Conservation (phyloP, 2,797 vertebrate genomes). For the Lepilemur septentrionalis region DNA sequence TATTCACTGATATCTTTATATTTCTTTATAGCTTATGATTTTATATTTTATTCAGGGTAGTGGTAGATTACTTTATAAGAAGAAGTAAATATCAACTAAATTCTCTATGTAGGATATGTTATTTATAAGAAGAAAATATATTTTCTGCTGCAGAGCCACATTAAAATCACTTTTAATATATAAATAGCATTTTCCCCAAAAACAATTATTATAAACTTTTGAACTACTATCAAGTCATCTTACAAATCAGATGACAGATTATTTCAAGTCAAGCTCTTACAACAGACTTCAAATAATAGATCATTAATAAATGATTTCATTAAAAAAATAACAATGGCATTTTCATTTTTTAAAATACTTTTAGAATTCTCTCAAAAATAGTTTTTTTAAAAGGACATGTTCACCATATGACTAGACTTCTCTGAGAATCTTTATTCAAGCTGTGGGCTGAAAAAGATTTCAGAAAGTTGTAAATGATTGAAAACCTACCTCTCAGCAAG, state of each 20-base stretch:
- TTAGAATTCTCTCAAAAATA: background rate
- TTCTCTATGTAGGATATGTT: background rate
- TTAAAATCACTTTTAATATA: background rate
- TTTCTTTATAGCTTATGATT: background rate
- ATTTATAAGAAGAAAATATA: background rate
- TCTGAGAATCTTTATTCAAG: conserved; percentile 53
- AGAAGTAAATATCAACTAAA: background rate
- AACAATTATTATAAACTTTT: background rate
- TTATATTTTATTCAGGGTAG: background rate
- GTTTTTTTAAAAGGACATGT: background rate
- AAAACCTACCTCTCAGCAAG: conserved; percentile 55
- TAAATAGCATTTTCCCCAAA: background rate
- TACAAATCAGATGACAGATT: background rate
- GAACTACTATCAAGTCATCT: background rate
- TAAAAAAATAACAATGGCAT: background rate
- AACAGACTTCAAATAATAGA: background rate
- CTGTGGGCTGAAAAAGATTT: conserved; percentile 39
- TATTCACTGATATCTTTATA: background rate
- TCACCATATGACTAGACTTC: background rate
- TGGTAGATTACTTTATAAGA: background rate
- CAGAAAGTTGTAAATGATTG: conserved; percentile 63
- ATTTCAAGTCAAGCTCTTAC: background rate
- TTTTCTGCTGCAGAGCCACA: background rate
- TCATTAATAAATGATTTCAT: background rate
- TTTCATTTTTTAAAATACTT: background rate